A percentile compares a stretch with the other conserved stretches of the same genome.
Conservation (phyloP, 2,797 vertebrate species). For the Cheirogaleus major region DNA sequence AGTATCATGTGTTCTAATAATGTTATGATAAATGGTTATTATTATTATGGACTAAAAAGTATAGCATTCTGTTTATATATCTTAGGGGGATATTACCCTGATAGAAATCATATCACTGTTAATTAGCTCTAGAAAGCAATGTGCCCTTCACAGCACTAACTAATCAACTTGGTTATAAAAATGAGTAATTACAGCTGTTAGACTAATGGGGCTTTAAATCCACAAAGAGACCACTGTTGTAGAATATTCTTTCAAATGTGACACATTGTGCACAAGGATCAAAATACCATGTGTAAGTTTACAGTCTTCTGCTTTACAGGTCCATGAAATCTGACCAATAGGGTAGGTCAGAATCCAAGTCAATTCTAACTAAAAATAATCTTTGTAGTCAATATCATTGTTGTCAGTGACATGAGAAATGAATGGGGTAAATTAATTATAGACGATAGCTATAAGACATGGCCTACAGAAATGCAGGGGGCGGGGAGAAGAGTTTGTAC, state of each 20-base stretch:
- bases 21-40: neutral
- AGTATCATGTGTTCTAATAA: neutral
- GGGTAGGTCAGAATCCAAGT: neutral
- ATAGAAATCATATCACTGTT: conserved; percentile 32
- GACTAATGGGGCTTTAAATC: conserved; percentile 54
- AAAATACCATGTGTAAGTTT: neutral
- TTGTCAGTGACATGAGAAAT: neutral
- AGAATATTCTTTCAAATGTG: conserved; percentile 39
- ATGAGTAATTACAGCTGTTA: conserved; percentile 73
- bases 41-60: neutral
- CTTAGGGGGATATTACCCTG: conserved; percentile 5
- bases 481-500: rapidly evolving
- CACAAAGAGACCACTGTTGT: conserved; percentile 29
- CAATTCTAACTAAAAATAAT: neutral
- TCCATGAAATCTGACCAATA: neutral
- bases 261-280: neutral
- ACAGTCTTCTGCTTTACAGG: neutral
- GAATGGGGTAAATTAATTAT: neutral
- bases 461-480: neutral
- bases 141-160: conserved; percentile 52
- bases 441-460: neutral
- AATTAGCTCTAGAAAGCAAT: conserved; percentile 54
- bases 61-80: neutral
- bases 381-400: neutral
- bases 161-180: conserved; percentile 72